Evolutionary conservation across 2,888 invertebrate species (phyloP).

Genomic region (Theodoxus fluviatilis): DNA sequence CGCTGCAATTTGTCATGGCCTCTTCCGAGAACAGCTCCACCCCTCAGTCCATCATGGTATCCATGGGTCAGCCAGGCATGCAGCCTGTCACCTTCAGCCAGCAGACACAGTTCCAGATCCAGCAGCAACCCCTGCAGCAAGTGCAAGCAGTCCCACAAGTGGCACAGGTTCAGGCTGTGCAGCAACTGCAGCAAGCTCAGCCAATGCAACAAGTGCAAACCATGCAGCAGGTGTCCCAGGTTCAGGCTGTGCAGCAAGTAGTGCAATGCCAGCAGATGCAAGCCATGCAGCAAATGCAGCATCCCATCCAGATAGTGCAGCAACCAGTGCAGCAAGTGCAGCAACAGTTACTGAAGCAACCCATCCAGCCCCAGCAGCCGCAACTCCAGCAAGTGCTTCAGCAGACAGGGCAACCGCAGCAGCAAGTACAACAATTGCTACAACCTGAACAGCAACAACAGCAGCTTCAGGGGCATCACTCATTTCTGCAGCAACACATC

Average conservation of each 20-base stretch:
- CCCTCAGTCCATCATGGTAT: no score
- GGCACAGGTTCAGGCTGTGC: neutral
- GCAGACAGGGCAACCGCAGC: conserved; percentile 42
- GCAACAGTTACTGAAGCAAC: neutral
- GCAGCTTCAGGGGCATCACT: conserved; percentile 26
- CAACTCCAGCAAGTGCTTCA: conserved; percentile 70
- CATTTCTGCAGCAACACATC: conserved; percentile 26
- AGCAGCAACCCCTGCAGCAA: conserved; percentile 3
- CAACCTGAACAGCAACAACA: conserved; percentile 24
- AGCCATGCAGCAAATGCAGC: conserved; percentile 27
- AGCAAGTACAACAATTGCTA: conserved; percentile 10
- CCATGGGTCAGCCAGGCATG: conserved; percentile 4
- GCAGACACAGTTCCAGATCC: neutral
- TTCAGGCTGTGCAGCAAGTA: conserved; percentile 6
- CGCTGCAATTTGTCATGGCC: no score
- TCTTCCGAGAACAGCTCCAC: no score
- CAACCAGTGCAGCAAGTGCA: conserved; percentile 69
- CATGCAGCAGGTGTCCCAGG: conserved; percentile 28
- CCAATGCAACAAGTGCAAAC: conserved; percentile 26
- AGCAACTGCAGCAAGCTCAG: conserved; percentile 15
- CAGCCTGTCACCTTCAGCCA: neutral
- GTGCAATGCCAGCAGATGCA: conserved; percentile 24
- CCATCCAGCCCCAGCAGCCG: conserved; percentile 50
- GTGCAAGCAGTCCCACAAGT: conserved; percentile 21
- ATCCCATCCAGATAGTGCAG: conserved; percentile 24